A percentile compares a stretch with the other conserved stretches of the same genome.
phyloP scores from a whole-genome alignment of 2,113 vertebrate species.

The Hepsetus odoe region DNA sequence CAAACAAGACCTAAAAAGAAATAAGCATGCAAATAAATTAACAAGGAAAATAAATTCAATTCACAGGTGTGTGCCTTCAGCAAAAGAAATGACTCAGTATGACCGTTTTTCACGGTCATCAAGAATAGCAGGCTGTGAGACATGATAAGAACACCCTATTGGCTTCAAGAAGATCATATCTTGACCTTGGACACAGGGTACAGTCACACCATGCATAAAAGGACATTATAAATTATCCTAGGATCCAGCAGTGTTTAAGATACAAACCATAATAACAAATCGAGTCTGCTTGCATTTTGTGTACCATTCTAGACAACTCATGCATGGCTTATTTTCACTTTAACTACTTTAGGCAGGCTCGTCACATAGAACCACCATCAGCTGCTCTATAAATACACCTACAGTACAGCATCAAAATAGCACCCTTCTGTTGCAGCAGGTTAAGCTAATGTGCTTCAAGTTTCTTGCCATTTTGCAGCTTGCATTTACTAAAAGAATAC shows the following conservation, averaged over 20 bases:
- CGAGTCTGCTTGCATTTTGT: neutral
- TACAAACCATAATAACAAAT: neutral
- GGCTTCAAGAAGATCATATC: neutral
- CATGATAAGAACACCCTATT: neutral
- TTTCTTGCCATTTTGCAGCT: conserved; percentile 10
- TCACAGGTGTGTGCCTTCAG: neutral
- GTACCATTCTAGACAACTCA: too few species aligned
- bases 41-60: neutral
- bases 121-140: neutral
- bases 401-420: conserved; percentile 44
- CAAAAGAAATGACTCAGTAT: conserved; percentile 4
- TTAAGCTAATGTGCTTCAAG: conserved; percentile 6
- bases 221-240: neutral
- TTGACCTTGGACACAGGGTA: neutral
- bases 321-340: neutral
- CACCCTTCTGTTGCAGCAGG: neutral
- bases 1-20: neutral
- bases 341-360: neutral
- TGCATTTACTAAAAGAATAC: conserved; percentile 5
- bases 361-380: neutral
- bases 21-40: neutral
- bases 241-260: neutral
- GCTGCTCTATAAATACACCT: conserved; percentile 40
- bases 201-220: neutral
- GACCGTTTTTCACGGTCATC: conserved; percentile 8